Base-by-base conservation (phyloP, 2,113 vertebrate species). In the Oceanodroma tethys region DNA sequence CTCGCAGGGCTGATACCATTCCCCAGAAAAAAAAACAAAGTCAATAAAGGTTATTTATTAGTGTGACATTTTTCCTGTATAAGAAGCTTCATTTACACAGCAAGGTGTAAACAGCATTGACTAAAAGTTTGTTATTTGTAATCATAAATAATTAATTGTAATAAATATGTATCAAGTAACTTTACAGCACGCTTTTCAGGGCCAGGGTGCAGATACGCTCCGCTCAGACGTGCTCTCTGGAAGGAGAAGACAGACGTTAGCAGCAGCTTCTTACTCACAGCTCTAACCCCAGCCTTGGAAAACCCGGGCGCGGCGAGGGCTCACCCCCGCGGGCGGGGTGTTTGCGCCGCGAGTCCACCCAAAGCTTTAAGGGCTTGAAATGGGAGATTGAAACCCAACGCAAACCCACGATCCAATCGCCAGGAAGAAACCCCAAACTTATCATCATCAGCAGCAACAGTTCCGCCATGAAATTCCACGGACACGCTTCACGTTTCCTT, bases 71-170 rank as follows among this genome's bases (percentile, higher is more conserved):
- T 98, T 97, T 98, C 98, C 98, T 98, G 98, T 98, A 98, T 97
- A 98, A 95, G 96, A 98, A 86, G 98, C 97, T 98, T 97, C 97
- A 94, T 99, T 99, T 97, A 99, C 98, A 99, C 98, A 97, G 98
- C 96, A 45, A 80, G 95, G 98, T 97, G 98, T 98, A 98, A 98
- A 99, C 93, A 98, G 97, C 97, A 89, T 93, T 40, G 72, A 93
- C 82, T 47, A 98, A 98, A 98, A 99, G 98, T 99, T 98, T 98
- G 98, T 98, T 99, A 98, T 99, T 99, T 99, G 99, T 98, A 99
- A 99, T 98, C 99, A 99, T 99, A 99, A 99, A 99, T 99, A 99
- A 99, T 98, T 99, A 98, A 99, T 97, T 98, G 98, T 99, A 99
- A 99, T 99, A 99, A 99, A 99, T 99, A 99, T 95, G 97, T 96